Conservation (phyloP, 2,797 vertebrate genomes). For the Falco novaeseelandiae region DNA sequence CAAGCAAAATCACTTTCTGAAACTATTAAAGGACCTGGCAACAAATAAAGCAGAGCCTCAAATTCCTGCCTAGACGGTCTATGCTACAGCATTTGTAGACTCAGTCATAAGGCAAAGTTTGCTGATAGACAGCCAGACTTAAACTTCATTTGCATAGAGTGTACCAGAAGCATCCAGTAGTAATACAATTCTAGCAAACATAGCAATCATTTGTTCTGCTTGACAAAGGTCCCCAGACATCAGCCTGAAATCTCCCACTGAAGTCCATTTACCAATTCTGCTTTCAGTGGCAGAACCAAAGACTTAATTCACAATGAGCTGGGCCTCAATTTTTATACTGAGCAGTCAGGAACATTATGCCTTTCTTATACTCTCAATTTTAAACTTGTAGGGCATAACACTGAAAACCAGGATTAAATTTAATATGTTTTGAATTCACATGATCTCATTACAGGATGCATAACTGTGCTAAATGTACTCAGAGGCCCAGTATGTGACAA, state of each 20-base stretch:
- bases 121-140: conserved; percentile 11
- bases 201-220: conserved; percentile 37
- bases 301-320: neutral
- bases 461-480: neutral
- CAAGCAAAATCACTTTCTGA: neutral
- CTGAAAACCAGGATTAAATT: conserved; percentile 45
- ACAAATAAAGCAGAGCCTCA: neutral
- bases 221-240: conserved; percentile 42
- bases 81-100: neutral
- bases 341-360: neutral
- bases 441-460: conserved; percentile 8
- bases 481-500: neutral
- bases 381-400: conserved; percentile 32
- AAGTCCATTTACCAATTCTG: neutral
- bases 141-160: conserved; percentile 22
- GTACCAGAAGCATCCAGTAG: conserved; percentile 37
- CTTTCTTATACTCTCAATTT: neutral
- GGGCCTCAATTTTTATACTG: neutral
- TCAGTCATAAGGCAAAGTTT: conserved; percentile 28
- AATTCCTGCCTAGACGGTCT: neutral
- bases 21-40: neutral
- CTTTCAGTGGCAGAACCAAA: conserved; percentile 25
- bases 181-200: conserved; percentile 34
- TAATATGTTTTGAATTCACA: conserved; percentile 23
- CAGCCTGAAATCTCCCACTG: conserved; percentile 12